These are phyloP conservation scores for Grantiella picta DNA, from an alignment of 2,113 vertebrate genomes.

Conservation along the genomic window DNA sequence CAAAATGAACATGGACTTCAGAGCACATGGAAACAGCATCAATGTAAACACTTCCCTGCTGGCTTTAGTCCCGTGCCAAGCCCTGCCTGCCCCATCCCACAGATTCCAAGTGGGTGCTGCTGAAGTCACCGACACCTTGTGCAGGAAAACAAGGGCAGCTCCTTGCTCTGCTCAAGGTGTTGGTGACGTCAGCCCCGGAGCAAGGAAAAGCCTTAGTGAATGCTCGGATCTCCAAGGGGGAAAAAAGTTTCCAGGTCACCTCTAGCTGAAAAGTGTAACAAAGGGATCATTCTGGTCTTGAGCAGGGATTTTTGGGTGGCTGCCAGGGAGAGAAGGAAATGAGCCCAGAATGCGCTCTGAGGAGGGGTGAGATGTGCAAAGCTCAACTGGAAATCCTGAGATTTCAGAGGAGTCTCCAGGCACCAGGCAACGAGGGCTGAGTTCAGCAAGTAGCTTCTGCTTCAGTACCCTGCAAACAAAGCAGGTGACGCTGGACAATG, in stretches of 20 bases:
- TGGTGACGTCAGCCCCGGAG: background rate
- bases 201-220: background rate
- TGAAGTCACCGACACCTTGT: slow-evolving; percentile 37
- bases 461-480: accelerated
- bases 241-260: slow-evolving; percentile 35
- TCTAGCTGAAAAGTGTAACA: background rate
- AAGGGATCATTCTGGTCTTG: slow-evolving; percentile 33
- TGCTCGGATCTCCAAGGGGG: background rate
- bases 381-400: slow-evolving; percentile 11
- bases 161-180: slow-evolving; percentile 4
- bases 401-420: background rate
- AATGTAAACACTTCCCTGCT: background rate
- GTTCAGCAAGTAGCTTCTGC: background rate
- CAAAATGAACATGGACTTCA: background rate
- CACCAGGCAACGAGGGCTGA: background rate
- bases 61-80: slow-evolving; percentile 8
- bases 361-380: slow-evolving; percentile 14
- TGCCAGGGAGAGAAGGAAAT: slow-evolving; percentile 27
- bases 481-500: background rate
- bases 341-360: background rate
- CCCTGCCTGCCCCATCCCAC: background rate
- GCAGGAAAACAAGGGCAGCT: slow-evolving; percentile 38
- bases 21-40: background rate
- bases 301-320: background rate
- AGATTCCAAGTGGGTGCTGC: background rate